Conservation (phyloP, 2,888 invertebrate genomes). For the Cordilura impudica region DNA sequence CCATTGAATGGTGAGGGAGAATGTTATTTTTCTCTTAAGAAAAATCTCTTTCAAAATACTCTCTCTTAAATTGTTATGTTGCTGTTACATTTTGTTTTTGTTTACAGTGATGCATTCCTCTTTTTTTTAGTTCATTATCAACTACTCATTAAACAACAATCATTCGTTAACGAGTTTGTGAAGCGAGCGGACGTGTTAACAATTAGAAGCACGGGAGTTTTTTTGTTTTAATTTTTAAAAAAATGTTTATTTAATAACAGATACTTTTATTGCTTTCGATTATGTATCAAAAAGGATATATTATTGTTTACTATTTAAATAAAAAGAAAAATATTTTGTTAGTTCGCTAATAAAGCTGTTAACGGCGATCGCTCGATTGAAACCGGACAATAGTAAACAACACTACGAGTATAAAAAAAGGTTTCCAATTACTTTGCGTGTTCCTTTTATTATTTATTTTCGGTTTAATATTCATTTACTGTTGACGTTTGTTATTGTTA, state of each 20-base stretch:
- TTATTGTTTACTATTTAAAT: slow-evolving; percentile 16
- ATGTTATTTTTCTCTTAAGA: background rate
- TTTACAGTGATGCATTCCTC: slow-evolving; percentile 6
- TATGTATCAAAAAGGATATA: slow-evolving; percentile 5
- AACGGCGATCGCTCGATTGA: background rate
- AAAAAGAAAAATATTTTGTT: background rate
- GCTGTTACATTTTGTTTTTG: slow-evolving; percentile 26
- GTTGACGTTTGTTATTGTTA: slow-evolving; percentile 15
- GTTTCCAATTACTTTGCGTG: slow-evolving; percentile 39
- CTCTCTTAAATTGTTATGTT: background rate
- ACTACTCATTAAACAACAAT: slow-evolving; percentile 18
- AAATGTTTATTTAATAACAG: slow-evolving; percentile 27
- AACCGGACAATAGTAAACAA: background rate
- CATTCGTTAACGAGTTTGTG: slow-evolving; percentile 53
- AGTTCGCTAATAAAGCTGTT: background rate
- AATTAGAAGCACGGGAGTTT: background rate
- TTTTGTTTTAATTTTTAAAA: slow-evolving; percentile 1
- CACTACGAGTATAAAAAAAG: background rate
- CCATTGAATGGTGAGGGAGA: no score
- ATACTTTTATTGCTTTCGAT: slow-evolving; percentile 22
- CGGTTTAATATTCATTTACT: slow-evolving; percentile 28
- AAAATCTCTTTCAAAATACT: background rate
- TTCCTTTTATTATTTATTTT: slow-evolving; percentile 41
- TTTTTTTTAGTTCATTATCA: background rate
- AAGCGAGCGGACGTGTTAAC: slow-evolving; percentile 18